Base-by-base conservation (phyloP, 1,140 invertebrate genomes). In the Calosoma granatense region DNA sequence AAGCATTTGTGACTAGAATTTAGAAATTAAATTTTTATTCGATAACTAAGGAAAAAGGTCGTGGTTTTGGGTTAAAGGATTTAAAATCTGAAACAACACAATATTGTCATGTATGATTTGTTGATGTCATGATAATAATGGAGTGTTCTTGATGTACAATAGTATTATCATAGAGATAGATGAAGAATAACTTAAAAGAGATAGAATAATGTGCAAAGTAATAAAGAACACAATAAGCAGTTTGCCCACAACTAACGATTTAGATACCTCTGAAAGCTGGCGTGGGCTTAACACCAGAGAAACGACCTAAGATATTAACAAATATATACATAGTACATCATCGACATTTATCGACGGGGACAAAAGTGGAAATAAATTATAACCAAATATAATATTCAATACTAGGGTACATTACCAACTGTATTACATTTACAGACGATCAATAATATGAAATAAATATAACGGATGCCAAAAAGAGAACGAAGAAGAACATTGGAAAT, bases 31-130 rank as follows among this genome's bases (percentile, higher is more conserved):
- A 66, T 67, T 77, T n/a, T n/a, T 73, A 78, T 71, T 78, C 72
- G 67, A 75, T 69, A 65, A 73, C 72, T 65, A 80, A 72, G 74
- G 78, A 80, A 69, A 82, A 81, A 54, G 80, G 81, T 73, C 78
- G 70, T 59, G 79, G 80, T 73, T 80, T 79, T 61, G 77, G 71
- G 74, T 81, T 82, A 75, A 81, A 82, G 69, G 78, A 76, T 72
- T 74, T 75, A 72, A 70, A 72, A 70, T 78, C 79, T 81, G 81
- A 76, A 81, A 81, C 76, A 71, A 71, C 71, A 70, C 73, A 70
- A 57, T 57, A 51, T 43, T 57, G 53, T 57, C 41, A 51, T 57
- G 51, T 57, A 21, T 47, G 41, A 57, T 57, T 21, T 57, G 36
- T 26, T 51, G 20, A 36, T 43, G 51, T 52, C 17, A 36, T 36